phyloP scores from a whole-genome alignment of 2,113 vertebrate genomes.

The Cromileptes altivelis region DNA sequence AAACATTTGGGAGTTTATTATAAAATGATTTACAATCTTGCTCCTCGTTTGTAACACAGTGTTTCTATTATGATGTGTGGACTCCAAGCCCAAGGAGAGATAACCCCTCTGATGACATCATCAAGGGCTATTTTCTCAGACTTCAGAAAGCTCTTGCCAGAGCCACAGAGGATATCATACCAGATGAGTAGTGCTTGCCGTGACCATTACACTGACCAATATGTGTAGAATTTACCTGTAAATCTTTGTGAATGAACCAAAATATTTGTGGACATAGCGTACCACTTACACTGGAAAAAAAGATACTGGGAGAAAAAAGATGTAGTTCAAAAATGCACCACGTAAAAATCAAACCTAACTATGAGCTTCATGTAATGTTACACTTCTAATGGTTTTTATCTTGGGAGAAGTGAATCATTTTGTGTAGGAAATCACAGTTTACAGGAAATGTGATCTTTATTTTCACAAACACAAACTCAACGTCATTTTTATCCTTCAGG shows the following conservation, averaged over 20 bases:
- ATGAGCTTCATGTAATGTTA: neutral
- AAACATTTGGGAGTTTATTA: neutral
- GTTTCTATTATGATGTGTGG: conserved; percentile 7
- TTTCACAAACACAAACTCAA: conserved; percentile 5
- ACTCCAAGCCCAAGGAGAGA: neutral
- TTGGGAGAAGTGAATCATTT: neutral
- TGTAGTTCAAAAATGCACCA: neutral
- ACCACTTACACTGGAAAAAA: neutral
- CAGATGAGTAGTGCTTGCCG: neutral
- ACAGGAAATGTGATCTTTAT: neutral
- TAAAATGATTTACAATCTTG: neutral
- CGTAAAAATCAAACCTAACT: neutral
- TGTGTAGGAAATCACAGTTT: neutral
- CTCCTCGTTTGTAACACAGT: neutral
- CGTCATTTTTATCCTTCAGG: conserved; percentile 28
- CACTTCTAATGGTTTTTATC: neutral
- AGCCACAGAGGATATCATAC: neutral
- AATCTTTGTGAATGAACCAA: neutral
- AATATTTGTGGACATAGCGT: neutral
- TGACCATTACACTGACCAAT: neutral
- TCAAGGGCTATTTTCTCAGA: conserved; percentile 7
- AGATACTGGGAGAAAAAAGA: neutral
- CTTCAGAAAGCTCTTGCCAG: neutral
- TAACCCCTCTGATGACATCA: conserved; percentile 13
- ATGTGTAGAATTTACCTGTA: conserved; percentile 3